Percentiles rank a stretch among this genome's conserved stretches.
phyloP scores from a whole-genome alignment of 2,113 vertebrate genomes.

The Tragelaphus imberbis region DNA sequence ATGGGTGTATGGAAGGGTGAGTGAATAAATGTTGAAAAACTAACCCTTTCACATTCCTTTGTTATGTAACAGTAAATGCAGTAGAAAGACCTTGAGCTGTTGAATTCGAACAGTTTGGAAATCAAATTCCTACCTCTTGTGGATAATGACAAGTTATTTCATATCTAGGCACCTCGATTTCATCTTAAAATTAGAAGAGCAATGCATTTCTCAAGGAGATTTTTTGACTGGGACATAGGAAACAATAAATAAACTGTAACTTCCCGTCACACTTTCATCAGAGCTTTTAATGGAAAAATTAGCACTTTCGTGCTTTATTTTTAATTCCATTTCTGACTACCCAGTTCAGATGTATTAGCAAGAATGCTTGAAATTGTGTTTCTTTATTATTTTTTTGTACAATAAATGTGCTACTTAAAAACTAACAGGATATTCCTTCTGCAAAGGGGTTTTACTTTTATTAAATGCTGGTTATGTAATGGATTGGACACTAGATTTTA shows the following conservation, averaged over 20 bases:
- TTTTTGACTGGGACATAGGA: background rate
- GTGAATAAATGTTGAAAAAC: background rate
- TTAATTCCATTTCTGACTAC: background rate
- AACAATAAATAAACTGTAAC: background rate
- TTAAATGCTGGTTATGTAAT: background rate
- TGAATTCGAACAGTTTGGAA: background rate
- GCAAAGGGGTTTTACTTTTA: background rate
- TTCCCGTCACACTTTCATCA: background rate
- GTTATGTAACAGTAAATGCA: background rate
- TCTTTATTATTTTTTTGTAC: background rate
- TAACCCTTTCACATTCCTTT: background rate
- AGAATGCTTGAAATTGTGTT: background rate
- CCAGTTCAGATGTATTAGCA: background rate
- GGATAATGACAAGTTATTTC: background rate
- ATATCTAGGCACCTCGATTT: background rate
- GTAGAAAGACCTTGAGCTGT: background rate
- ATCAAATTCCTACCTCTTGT: background rate
- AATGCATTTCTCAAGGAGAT: background rate
- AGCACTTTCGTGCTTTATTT: background rate
- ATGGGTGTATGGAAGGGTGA: background rate
- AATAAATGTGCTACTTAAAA: background rate
- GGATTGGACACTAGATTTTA: background rate
- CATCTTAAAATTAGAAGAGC: conserved; percentile 13
- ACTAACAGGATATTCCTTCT: background rate
- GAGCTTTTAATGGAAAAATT: background rate